Evolutionary conservation across 2,888 invertebrate species (phyloP).

Genomic region (Zhuqinia jingwanae): DNA sequence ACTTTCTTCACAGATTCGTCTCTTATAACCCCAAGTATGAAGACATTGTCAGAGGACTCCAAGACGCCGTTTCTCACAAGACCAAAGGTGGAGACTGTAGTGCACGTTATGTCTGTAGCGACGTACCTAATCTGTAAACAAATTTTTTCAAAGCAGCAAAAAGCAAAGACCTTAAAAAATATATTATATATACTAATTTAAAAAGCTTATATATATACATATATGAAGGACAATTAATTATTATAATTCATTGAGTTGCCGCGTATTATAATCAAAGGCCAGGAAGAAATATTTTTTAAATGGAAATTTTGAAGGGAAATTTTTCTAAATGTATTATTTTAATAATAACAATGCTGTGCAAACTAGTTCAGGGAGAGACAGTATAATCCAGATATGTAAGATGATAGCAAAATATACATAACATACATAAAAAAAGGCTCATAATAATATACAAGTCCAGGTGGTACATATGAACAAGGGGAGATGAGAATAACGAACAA

Average conservation of each 20-base stretch:
- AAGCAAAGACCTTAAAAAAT: slow-evolving; percentile 29
- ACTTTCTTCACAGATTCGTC: slow-evolving; percentile 82
- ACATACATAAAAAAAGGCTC: slow-evolving; percentile 10
- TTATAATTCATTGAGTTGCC: not conserved
- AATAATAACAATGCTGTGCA: slow-evolving; percentile 42
- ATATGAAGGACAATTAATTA: not conserved
- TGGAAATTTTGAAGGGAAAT: not conserved
- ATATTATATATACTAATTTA: slow-evolving; percentile 29
- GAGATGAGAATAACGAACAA: slow-evolving; percentile 56
- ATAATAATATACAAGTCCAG: slow-evolving; percentile 30
- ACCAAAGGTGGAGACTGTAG: slow-evolving; percentile 84
- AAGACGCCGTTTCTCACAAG: slow-evolving; percentile 87
- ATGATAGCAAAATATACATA: not conserved
- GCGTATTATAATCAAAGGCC: slow-evolving; percentile 35
- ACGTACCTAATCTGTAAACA: slow-evolving; percentile 77
- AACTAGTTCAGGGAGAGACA: slow-evolving; percentile 64
- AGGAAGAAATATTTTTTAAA: no score
- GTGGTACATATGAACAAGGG: not conserved
- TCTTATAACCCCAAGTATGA: slow-evolving; percentile 84
- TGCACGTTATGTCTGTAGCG: slow-evolving; percentile 79
- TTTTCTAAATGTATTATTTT: slow-evolving; percentile 30
- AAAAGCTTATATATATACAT: no score
- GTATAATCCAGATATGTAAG: not conserved
- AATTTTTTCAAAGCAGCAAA: not conserved
- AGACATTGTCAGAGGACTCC: slow-evolving; percentile 85